Base-by-base conservation (phyloP, 2,888 invertebrate genomes). In the Patella pellucida region DNA sequence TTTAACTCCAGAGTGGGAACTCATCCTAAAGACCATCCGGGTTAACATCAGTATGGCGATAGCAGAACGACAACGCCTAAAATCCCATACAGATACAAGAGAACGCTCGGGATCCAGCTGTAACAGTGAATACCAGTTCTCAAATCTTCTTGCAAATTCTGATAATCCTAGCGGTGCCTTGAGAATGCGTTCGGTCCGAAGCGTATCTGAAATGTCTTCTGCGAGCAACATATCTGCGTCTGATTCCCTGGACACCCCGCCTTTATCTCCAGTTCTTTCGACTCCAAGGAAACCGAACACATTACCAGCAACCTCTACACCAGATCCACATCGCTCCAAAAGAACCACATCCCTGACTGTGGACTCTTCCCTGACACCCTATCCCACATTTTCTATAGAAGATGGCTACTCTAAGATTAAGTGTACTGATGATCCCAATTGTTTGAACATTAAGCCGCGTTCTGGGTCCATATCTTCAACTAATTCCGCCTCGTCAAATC, bases 21-120 rank as follows among this genome's bases (percentile, higher is more conserved):
- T 78, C 0, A 85, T 85, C 69, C 74, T 85, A 11, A 77, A 70
- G 9, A 72, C 81, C 11, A 85, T 85, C 31, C 81, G 81, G 69
- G 75, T 76, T 54, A 84, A 84, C 67, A 85, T 85, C n/a, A 79
- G 77, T 71, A 67, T 76, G 2, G 85, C 84, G 5, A 75, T 83
- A 12, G 74, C 78, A 52, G 76, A 73, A 50, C 78, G 79, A 69
- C 76, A 79, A 73, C 51, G 70, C 15, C 69, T 70, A 68, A 68
- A 68, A 73, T 50, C 73, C n/a, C 56, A 54, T 16, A 71, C 50
- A 5, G 62, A 56, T 12, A 31, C 23, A 15, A 27, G 74, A 51
- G 71, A 70, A 14, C 70, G 74, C 23, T 50, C 67, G 12, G 62
- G 67, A 2, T 74, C 52, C 51, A 50, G 69, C 16, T 54, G 54